Percentiles rank a stretch among this genome's conserved stretches.
phyloP scores from a whole-genome alignment of 1,140 invertebrate genomes.

The Gonioctena quinquepunctata region DNA sequence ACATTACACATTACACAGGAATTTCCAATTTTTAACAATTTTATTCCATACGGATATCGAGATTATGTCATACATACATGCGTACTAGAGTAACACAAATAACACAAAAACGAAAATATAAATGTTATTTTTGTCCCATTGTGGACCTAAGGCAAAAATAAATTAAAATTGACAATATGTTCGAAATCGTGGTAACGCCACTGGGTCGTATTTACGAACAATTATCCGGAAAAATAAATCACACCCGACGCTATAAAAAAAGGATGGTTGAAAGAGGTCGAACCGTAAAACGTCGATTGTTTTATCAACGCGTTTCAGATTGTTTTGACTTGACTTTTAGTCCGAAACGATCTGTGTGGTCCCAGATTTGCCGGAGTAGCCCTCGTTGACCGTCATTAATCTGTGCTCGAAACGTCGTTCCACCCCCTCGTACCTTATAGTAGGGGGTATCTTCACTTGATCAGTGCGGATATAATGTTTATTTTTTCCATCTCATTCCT shows the following conservation, averaged over 20 bases:
- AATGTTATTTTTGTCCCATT: too few relatives aligned
- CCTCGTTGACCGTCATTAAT: not conserved
- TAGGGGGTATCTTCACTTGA: not conserved
- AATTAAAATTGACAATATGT: too few relatives aligned
- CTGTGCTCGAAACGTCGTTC: not conserved
- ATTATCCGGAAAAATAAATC: not conserved
- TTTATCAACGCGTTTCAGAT: not conserved
- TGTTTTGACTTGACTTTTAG: not conserved
- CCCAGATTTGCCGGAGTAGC: not conserved
- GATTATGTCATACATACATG: too few relatives aligned
- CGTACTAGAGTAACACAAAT: too few relatives aligned
- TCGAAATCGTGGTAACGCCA: too few relatives aligned
- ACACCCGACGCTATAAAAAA: not conserved
- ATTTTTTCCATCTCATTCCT: too few relatives aligned
- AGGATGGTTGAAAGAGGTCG: not conserved
- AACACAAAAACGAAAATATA: too few relatives aligned
- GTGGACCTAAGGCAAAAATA: too few relatives aligned
- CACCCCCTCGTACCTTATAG: not conserved
- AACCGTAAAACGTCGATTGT: not conserved
- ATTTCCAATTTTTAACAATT: too few relatives aligned
- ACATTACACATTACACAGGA: too few relatives aligned
- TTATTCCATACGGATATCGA: too few relatives aligned
- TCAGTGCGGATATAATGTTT: too few relatives aligned
- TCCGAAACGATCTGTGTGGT: not conserved
- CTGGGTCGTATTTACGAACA: not conserved